Evolutionary conservation across 2,888 invertebrate genomes (phyloP).

Genomic region (Apoda limacodes): DNA sequence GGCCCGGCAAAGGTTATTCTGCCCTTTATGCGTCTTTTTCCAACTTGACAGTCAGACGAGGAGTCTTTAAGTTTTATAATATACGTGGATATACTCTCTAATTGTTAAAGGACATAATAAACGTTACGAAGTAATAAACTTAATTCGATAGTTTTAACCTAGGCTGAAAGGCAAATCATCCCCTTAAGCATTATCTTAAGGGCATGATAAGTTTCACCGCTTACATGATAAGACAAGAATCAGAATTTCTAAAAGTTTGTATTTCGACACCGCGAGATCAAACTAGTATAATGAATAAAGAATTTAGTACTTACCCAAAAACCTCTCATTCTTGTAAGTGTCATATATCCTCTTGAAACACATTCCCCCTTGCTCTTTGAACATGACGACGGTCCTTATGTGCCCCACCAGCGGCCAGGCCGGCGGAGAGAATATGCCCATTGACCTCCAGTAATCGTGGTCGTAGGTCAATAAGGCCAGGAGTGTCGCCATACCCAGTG

Average conservation of each 20-base stretch:
- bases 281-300: constrained; percentile 1
- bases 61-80: too few relatives aligned
- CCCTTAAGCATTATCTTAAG: too few relatives aligned
- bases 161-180: constrained; percentile 4
- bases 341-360: constrained; percentile 57
- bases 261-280: background rate
- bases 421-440: constrained; percentile 52
- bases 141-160: too few relatives aligned
- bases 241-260: too few relatives aligned
- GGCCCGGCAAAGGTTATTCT: too few relatives aligned
- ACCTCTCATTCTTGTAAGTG: constrained; percentile 38
- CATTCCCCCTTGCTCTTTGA: constrained; percentile 56
- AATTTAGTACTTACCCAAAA: constrained; percentile 43
- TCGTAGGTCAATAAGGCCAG: constrained; percentile 47
- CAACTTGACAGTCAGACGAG: too few relatives aligned
- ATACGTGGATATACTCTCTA: too few relatives aligned
- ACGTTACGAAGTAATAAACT: too few relatives aligned
- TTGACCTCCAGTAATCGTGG: constrained; percentile 51
- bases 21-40: too few relatives aligned
- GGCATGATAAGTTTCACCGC: too few relatives aligned
- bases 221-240: too few relatives aligned
- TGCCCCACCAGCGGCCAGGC: constrained; percentile 54
- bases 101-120: too few relatives aligned
- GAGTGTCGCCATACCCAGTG: constrained; percentile 24
- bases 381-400: constrained; percentile 44